Conservation (phyloP, 2,797 vertebrate genomes). For the Pseudochaenichthys georgianus region DNA sequence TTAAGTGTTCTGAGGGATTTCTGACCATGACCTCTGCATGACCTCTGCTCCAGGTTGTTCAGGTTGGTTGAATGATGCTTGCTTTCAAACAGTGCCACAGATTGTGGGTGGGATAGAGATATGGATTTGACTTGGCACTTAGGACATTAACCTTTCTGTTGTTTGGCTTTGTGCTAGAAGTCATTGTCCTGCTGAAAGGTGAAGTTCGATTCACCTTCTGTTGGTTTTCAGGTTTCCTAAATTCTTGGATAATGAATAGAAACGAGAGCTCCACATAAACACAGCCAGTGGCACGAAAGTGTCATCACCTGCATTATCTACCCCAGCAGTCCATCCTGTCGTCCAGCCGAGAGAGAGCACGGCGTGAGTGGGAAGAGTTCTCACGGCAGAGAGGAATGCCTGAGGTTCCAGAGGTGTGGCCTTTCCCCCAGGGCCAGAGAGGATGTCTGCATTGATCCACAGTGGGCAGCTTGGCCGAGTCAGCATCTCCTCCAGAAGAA, state of each 20-base stretch:
- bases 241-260: background rate
- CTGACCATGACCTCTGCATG: too few relatives aligned
- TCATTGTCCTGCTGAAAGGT: too few relatives aligned
- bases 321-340: slow-evolving; percentile 85
- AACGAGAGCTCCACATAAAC: background rate
- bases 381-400: slow-evolving; percentile 76
- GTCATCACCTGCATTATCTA: slow-evolving; percentile 84
- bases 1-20: too few relatives aligned
- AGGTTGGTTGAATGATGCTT: too few relatives aligned
- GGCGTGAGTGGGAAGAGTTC: slow-evolving; percentile 74
- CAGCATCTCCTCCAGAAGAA: slow-evolving; percentile 79
- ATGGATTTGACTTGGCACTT: too few relatives aligned
- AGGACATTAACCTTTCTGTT: too few relatives aligned
- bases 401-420: slow-evolving; percentile 77
- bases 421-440: slow-evolving; percentile 88
- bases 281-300: background rate
- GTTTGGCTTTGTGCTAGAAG: too few relatives aligned
- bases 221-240: too few relatives aligned
- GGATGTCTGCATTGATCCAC: slow-evolving; percentile 94
- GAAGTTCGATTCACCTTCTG: too few relatives aligned
- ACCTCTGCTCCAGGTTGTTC: too few relatives aligned
- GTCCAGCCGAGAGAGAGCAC: slow-evolving; percentile 94
- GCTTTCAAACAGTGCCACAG: too few relatives aligned
- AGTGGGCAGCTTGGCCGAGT: slow-evolving; percentile 75
- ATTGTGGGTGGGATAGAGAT: too few relatives aligned